Evolutionary conservation across 2,113 vertebrate species (phyloP), one percentile per base, ranked within the genome.

Genomic region (Lophura nycthemera): DNA sequence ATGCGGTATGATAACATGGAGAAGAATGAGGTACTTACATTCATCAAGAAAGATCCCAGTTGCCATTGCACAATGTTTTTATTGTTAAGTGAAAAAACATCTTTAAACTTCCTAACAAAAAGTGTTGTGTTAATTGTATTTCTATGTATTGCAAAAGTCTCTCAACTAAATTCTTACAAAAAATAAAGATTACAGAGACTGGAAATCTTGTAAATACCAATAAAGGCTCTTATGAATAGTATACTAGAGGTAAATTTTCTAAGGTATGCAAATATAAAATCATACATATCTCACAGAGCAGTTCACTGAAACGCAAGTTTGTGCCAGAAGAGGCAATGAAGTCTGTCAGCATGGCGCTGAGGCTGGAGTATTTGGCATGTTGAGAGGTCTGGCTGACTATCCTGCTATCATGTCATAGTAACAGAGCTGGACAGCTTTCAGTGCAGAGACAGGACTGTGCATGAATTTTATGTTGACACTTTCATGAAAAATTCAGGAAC

Each of bases 341-440:
- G 90, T 22, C 47, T 60, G 25, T 90, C 92, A 94, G 96, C 92
- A 78, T 72, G 92, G 83, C 60, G 92, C 92, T 88, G 65, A 2
- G 21, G 60, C 60, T 88, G 86, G 72, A 74, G 38, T 34, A 27
- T 63, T 42, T 86, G 86, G 86, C 65, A 42, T 77, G 52, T 56
- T 56, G 83, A 86, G 89, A 87, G 75, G 64, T 56, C 57, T 64
- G 85, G 57, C 52, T 90, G 57, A 67, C 69, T 67, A 71, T 32
- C 57, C 80, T 75, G 73, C 61, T 90, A 17, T 77, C 90, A 32
- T 90, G 90, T 84, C 93, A 93, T 61, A 83, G 83, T 8, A 83
- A 81, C 88, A 88, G 90, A 94, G 92, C 92, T 96, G 93, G 92
- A 88, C 83, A 93, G 76, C 76, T 90, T 86, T 86, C 90, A 88